Base-by-base conservation (phyloP, 2,797 vertebrate genomes). In the Pseudochirops cupreus region DNA sequence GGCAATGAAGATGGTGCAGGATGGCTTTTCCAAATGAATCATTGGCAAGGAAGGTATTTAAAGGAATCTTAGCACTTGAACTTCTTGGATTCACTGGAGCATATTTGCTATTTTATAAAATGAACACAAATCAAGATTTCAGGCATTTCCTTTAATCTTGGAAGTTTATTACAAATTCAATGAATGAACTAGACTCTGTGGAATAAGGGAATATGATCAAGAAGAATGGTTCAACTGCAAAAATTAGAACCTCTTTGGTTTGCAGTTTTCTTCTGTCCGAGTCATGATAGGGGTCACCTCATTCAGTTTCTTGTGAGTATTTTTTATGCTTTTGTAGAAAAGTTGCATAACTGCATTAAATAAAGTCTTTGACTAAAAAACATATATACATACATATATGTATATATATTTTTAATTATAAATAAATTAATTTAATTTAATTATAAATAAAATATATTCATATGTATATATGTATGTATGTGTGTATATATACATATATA, bases 251-350 rank as follows among this genome's bases (percentile, higher is more conserved):
- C 96, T 99, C 98, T 92, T 99, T 97, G 98, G 99, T 95, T 98
- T 99, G 98, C 99, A 99, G 82, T 93, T 94, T 67, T 98, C 98
- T 98, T 99, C 99, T 98, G 97, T 99, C 98, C 95, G 99, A 96
- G 58, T 99, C 99, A 14, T 99, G 99, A 96, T 99, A 98, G 99
- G 99, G 99, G 97, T 99, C 99, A 92, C 99, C 99, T 0, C 99
- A 99, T 92, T 99, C 99, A 93, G 98, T 97, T 96, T 99, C 99
- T 99, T 99, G 99, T 98, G 99, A 91, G 99, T 98, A 98, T 99
- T 99, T 98, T 99, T 99, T 97, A 99, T 59, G 97, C 99, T 99
- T 99, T 67, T 92, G 54, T 93, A 91, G 3, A 95, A 97, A 96
- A 87, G n/a, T 28, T 50, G 24, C 33, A 67, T 33, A 67, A 67